Conservation (phyloP, 1,140 invertebrate genomes). For the Chionoecetes opilio region DNA sequence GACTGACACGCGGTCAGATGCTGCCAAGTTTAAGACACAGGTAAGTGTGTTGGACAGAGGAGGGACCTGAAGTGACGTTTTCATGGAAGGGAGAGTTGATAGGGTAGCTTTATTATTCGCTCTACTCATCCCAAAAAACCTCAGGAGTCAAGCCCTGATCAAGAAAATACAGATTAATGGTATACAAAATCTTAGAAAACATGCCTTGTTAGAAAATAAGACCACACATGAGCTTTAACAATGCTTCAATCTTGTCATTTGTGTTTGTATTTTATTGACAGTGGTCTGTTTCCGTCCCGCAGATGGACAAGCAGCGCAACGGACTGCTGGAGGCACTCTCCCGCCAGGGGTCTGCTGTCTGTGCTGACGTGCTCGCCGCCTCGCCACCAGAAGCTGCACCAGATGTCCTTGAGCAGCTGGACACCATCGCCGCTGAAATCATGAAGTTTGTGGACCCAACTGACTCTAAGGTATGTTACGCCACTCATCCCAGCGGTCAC, state of each 20-base stretch:
- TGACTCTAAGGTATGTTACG: conserved; percentile 65
- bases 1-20: conserved; percentile 74
- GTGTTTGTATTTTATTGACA: no score
- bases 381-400: conserved; percentile 24
- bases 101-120: no score
- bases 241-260: no score
- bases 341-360: conserved; percentile 63
- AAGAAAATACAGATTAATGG: no score
- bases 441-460: conserved; percentile 74
- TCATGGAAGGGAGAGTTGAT: no score
- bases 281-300: conserved; percentile 5
- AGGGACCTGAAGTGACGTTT: no score
- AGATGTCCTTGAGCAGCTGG: conserved; percentile 61
- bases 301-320: conserved; percentile 76
- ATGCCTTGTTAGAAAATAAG: no score
- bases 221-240: no score
- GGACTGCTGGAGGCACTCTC: conserved; percentile 63
- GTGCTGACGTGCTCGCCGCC: conserved; percentile 61
- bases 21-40: conserved; percentile 73
- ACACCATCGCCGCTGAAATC: conserved; percentile 60
- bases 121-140: no score
- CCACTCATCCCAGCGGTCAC: not conserved
- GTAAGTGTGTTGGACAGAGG: not conserved
- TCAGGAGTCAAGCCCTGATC: no score
- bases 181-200: no score